phyloP scores from a whole-genome alignment of 2,888 invertebrate species.

The Diogma glabrata region DNA sequence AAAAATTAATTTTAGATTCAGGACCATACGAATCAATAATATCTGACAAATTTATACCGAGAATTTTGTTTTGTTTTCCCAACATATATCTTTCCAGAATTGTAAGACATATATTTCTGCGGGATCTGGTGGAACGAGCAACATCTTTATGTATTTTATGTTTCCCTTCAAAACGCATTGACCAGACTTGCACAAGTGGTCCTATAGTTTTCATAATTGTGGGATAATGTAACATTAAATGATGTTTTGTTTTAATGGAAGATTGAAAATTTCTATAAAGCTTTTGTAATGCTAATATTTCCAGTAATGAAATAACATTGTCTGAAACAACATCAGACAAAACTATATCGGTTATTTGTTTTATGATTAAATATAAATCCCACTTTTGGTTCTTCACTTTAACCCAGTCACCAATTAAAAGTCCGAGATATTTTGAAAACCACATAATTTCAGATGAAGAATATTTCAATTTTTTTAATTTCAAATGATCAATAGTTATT shows the following conservation, averaged over 20 bases:
- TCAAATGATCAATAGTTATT: conserved; percentile 7
- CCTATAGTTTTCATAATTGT: background rate
- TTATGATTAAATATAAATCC: conserved; percentile 5
- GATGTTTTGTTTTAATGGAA: conserved; percentile 4
- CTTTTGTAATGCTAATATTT: background rate
- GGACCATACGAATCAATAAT: no score
- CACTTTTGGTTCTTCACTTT: conserved; percentile 6
- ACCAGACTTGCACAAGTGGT: background rate
- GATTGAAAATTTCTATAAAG: conserved; percentile 5
- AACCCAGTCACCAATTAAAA: conserved; percentile 13
- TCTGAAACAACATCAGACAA: background rate
- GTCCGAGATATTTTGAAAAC: conserved; percentile 8
- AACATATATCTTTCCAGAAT: no score
- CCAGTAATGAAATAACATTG: background rate
- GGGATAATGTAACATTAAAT: conserved; percentile 9
- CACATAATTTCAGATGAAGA: conserved; percentile 13
- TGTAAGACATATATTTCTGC: no score
- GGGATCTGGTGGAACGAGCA: no score
- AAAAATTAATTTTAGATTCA: no score
- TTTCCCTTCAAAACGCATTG: conserved; percentile 9
- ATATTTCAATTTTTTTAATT: conserved; percentile 2
- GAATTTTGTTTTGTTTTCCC: no score
- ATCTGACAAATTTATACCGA: no score
- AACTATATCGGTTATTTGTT: conserved; percentile 14
- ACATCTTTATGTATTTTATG: no score